Conservation (phyloP, 2,888 invertebrate genomes). For the Hypena proboscidalis region DNA sequence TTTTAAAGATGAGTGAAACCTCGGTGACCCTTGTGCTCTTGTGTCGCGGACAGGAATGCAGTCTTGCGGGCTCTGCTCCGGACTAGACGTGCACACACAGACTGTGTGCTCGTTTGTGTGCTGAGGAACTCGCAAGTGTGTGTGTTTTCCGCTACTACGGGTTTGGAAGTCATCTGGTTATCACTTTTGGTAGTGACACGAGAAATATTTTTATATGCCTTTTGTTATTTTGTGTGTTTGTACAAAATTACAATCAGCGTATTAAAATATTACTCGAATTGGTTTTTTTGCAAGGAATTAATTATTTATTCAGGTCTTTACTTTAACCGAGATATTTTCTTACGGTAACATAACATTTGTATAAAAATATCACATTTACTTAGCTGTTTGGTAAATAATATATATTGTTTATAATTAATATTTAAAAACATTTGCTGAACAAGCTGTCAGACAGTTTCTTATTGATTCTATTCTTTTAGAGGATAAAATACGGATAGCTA, state of each 20-base stretch:
- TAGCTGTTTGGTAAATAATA: no score
- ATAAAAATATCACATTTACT: no score
- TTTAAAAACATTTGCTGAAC: no score
- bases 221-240: background rate
- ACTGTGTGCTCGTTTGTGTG: slow-evolving; percentile 8
- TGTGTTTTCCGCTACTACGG: slow-evolving; percentile 20
- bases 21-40: slow-evolving; percentile 12
- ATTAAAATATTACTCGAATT: background rate
- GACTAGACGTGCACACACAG: slow-evolving; percentile 45
- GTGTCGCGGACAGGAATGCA: slow-evolving; percentile 59
- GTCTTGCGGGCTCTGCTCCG: slow-evolving; percentile 57
- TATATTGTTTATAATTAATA: no score
- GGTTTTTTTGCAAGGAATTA: no score
- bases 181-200: background rate
- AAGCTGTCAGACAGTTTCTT: no score
- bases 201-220: background rate
- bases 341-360: no score
- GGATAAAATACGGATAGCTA: no score
- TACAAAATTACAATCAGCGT: background rate
- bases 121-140: slow-evolving; percentile 31
- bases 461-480: no score
- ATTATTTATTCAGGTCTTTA: no score
- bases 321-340: no score
- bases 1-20: slow-evolving; percentile 4
- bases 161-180: slow-evolving; percentile 20